A percentile compares a stretch with the other conserved stretches of the same genome.
Conservation (phyloP, 2,888 invertebrate genomes). For the Spodoptera exigua region DNA sequence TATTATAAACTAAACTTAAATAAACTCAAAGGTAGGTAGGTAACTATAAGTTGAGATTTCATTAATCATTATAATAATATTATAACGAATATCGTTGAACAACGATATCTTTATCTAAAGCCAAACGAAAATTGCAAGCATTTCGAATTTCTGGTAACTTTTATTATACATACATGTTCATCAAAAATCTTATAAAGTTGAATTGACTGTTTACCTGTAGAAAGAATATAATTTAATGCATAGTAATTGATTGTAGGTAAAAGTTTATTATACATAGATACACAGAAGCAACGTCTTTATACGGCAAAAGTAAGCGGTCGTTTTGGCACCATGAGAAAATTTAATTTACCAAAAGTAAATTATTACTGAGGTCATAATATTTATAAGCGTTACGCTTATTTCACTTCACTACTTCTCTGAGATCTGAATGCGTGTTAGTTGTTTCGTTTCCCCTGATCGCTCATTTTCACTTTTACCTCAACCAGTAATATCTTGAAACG, state of each 20-base stretch:
- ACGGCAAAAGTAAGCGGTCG: constrained; percentile 41
- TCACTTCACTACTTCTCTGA: constrained; percentile 38
- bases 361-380: constrained; percentile 33
- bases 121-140: constrained; percentile 32
- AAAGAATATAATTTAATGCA: constrained; percentile 41
- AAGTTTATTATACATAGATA: constrained; percentile 17
- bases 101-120: constrained; percentile 19
- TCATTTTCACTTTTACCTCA: constrained; percentile 8
- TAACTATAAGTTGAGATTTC: constrained; percentile 65
- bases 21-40: constrained; percentile 59
- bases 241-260: constrained; percentile 14
- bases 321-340: constrained; percentile 65
- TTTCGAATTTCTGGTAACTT: constrained; percentile 21
- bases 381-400: constrained; percentile 37
- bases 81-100: constrained; percentile 26
- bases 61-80: constrained; percentile 38
- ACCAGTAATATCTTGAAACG: too few species aligned
- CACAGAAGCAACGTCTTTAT: constrained; percentile 23
- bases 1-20: constrained; percentile 58
- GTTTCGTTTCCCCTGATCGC: constrained; percentile 34
- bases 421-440: constrained; percentile 42
- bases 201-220: constrained; percentile 63
- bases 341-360: constrained; percentile 10
- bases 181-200: constrained; percentile 46
- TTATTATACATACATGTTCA: constrained; percentile 25